Base-by-base conservation (phyloP, 35 echinoderm and acorn worm genomes). In the Diadema setosum region DNA sequence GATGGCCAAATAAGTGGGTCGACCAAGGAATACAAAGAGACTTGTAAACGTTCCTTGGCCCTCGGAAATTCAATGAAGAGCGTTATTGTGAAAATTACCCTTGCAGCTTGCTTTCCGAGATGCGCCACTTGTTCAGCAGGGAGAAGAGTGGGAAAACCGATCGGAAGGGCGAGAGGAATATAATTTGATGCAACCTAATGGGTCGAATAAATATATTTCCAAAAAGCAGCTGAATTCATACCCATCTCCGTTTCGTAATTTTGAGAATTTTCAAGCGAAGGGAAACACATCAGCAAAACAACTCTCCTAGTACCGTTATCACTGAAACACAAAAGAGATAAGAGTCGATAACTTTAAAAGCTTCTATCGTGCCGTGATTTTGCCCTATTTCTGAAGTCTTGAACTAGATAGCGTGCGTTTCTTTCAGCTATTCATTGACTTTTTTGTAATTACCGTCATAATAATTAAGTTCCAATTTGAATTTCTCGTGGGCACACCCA, bases 131-230 rank as follows among this genome's bases (percentile, higher is more conserved):
- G 48, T 35, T 42, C 24, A 41, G 4, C 4, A 32, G 26, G 37
- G 8, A 67, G 26, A 32, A 29, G 37, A 34, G 37, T 67, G 4
- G 29, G 20, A 3, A 32, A 18, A 67, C 26, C 8, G 25, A 33
- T 5, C 23, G 23, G 11, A 34, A 67, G 5, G 21, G 25, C 30
- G 63, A n/a, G 63, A 67, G 63, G 73, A 78, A 78, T 78, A 20
- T 78, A 78, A 78, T 78, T 78, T 78, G 35, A 21, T 41, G 14
- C 24, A 41, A 25, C 24, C 21, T 78, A 78, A 78, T 78, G 73
- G 73, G 73, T 78, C 73, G 44, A 41, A 39, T 44, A 26, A 78
- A 78, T 41, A 76, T 76, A 76, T 76, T 76, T 76, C 43, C 70
- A 3, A n/a, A n/a, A n/a, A n/a, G n/a, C 29, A 39, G 73, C 29